Evolutionary conservation across 2,797 vertebrate species (phyloP), one percentile per base, ranked within the genome.

Genomic region (Champsocephalus gunnari): DNA sequence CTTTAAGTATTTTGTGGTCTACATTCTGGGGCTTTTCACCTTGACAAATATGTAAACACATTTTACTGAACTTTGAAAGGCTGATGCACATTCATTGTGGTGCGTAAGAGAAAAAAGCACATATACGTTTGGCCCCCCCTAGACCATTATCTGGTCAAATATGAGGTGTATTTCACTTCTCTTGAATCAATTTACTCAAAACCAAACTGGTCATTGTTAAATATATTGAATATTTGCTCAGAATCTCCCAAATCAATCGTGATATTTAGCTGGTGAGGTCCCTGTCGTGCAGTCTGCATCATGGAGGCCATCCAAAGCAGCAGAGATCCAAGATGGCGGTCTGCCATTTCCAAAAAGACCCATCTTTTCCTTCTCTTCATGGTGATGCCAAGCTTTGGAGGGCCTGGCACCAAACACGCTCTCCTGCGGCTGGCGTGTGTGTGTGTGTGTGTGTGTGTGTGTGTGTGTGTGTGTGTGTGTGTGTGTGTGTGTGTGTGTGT

Each of bases 371-470:
- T 76, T 65, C 54, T 81, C 77, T 65, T 67, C 66, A 80, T 69
- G 71, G 43, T 14, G 63, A 57, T 79, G 86, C 89, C 90, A 89
- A 75, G 82, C 72, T 87, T 86, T 80, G 34, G 81, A 86, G 85
- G 80, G 58, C 68, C 84, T 89, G 82, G 85, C 88, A 73, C 14
- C 9, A 19, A 24, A 54, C 43, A 19, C 51, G 5, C 61, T 67
- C 47, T 83, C 78, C 77, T 82, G 50, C 79, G 75, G 55, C 63
- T 73, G 65, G 44, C 73, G 79, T 48, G 77, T 56, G 54, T 64
- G 77, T 60, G 64, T 81, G 66, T 82, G 69, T 75, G 73, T 85
- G 51, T 82, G 68, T 67, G 65, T 57, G 67, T 41, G 67, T 73
- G 75, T 88, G 57, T 82, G 65, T 65, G 63, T 56, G 66, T 49